Base-by-base conservation (phyloP, 2,797 vertebrate genomes). In the Echeneis naucrates region DNA sequence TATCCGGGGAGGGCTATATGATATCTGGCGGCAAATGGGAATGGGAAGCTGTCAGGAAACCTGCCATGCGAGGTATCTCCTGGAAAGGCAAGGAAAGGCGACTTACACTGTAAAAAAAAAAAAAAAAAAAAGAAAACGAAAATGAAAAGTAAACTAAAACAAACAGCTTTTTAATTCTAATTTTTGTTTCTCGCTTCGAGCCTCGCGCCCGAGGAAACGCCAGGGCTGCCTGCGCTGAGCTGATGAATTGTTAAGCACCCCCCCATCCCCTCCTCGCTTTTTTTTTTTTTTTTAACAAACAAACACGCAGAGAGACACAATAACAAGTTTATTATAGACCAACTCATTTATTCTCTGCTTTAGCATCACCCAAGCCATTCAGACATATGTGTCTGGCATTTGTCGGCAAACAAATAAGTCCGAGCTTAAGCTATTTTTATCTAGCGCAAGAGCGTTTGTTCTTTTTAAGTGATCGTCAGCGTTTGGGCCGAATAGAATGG, bases 341-440 rank as follows among this genome's bases (percentile, higher is more conserved):
- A 92, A 94, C 91, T 93, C 88, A 94, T 94, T 94, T 94, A 90
- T 89, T 88, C 82, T 62, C 83, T 84, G 89, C 91, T 87, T 86
- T 76, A 88, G 89, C 82, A 81, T 91, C 88, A 90, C 91, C 88
- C 87, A 44, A 79, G 86, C 88, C 93, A 91, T 93, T 92, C 92
- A 93, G 84, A 94, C 91, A 91, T 93, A 93, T 90, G 92, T 86
- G 90, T 93, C 92, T 92, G 90, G 82, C 91, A 91, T 94, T 94
- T 92, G 92, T 94, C 89, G 88, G 80, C 89, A 90, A 93, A 92
- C 92, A 94, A 94, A 94, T 94, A 93, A 93, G 93, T 93, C 86
- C 79, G 80, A 90, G 93, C 93, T 94, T 92, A 93, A 93, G 92
- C 90, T 93, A 94, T 95, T 95, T 95, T 94, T 92, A 93, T 93